Percentiles rank a stretch among this genome's conserved stretches.
Conservation (phyloP, 2,888 invertebrate genomes). For the Cataglyphis cursor region DNA sequence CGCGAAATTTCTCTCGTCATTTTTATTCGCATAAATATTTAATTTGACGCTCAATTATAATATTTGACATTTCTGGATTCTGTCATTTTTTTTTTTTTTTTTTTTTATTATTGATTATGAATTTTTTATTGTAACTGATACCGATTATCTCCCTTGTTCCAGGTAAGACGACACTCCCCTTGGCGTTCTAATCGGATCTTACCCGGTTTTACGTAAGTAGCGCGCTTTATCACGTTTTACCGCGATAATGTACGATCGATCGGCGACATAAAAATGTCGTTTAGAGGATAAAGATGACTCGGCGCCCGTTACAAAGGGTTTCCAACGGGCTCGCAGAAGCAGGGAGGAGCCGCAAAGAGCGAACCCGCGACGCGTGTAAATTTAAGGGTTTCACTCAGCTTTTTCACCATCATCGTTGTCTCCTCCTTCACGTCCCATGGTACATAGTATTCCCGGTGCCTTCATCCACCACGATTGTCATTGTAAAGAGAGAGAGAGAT, state of each 20-base stretch:
- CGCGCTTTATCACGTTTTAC: not conserved
- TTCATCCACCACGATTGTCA: slow-evolving; percentile 23
- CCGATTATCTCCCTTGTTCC: slow-evolving; percentile 55
- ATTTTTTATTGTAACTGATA: not conserved
- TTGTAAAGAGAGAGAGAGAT: not conserved
- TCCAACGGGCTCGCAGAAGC: slow-evolving; percentile 59
- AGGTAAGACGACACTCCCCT: slow-evolving; percentile 65
- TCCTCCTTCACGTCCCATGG: slow-evolving; percentile 1
- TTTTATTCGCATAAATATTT: not conserved
- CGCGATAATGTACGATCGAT: slow-evolving; percentile 20
- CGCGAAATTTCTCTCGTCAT: not conserved
- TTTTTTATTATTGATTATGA: not conserved
- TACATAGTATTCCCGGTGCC: not conserved
- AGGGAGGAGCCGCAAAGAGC: slow-evolving; percentile 28
- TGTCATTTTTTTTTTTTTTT: slow-evolving; percentile 32
- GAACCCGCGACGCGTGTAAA: slow-evolving; percentile 54
- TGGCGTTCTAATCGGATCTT: slow-evolving; percentile 15
- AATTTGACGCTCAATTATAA: not conserved
- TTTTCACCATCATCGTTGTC: slow-evolving; percentile 14
- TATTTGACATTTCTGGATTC: not conserved
- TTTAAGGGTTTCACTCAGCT: slow-evolving; percentile 57
- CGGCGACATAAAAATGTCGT: slow-evolving; percentile 43
- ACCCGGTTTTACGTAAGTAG: slow-evolving; percentile 37
- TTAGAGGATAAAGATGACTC: slow-evolving; percentile 59
- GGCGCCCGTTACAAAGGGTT: slow-evolving; percentile 56